phyloP scores from a whole-genome alignment of 2,113 vertebrate species.

The Conger conger region DNA sequence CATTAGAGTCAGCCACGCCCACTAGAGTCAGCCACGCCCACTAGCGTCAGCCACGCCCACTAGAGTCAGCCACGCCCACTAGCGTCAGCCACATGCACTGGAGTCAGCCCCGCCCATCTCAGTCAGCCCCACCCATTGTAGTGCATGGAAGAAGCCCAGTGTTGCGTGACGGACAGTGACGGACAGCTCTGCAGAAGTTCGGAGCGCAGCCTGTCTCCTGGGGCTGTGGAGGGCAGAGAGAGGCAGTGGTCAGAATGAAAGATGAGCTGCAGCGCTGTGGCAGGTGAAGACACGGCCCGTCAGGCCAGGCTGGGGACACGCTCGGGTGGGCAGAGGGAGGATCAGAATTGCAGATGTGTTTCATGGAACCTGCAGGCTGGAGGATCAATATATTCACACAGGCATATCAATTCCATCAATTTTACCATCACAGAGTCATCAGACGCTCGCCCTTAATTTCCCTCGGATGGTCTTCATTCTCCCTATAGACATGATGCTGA shows the following conservation, averaged over 20 bases:
- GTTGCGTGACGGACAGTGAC: conserved; percentile 65
- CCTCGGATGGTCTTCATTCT: not conserved
- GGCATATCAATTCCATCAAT: no score
- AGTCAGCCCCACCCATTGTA: no score
- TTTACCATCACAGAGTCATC: not conserved
- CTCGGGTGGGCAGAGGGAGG: conserved; percentile 11
- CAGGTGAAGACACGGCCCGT: conserved; percentile 15
- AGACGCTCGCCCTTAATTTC: not conserved
- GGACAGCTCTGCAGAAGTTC: conserved; percentile 53
- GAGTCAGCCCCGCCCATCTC: conserved; percentile 66
- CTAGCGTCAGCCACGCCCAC: conserved; percentile 66
- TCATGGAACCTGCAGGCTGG: not conserved
- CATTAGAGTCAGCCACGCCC: conserved; percentile 63
- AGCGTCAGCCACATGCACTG: no score
- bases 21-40: conserved; percentile 65
- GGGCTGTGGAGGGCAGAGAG: conserved; percentile 35
- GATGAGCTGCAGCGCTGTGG: conserved; percentile 57
- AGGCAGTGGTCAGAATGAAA: conserved; percentile 67
- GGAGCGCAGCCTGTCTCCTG: conserved; percentile 44
- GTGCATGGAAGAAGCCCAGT: conserved; percentile 73
- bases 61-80: conserved; percentile 66
- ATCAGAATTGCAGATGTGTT: conserved; percentile 20
- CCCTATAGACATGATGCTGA: not conserved
- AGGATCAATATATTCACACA: not conserved
- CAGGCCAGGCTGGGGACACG: conserved; percentile 14